Evolutionary conservation across 2,888 invertebrate genomes (phyloP), one percentile per base, ranked within the genome.

Genomic region (Kryphioiulus occultus): DNA sequence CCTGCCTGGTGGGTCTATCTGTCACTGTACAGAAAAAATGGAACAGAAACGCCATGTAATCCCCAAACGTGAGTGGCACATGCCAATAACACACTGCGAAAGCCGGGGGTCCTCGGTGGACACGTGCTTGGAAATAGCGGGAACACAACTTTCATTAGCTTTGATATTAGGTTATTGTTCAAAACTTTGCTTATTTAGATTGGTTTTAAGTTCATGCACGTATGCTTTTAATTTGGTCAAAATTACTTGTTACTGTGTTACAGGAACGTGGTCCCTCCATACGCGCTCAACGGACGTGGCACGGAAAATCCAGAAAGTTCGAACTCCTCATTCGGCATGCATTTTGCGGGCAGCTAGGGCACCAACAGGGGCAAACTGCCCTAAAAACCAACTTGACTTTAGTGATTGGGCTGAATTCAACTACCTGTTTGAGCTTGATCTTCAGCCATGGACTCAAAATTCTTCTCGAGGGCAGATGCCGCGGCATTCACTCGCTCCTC

Each of bases 21-120:
- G 86, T 19, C 86, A 86, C 86, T 86, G 53, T 85, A 85, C 42
- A 85, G 85, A 85, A 85, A 44, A 85, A 3, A 85, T 15, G 78
- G 78, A 78, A 78, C 78, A 78, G 78, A 78, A 78, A 78, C 30
- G 78, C 78, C 78, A 78, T 78, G 30, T 78, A 78, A 78, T 78
- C 78, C 30, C 30, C 78, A 17, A 78, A 78, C 30, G 12, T 30
- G 78, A 78, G 78, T 15, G 30, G 15, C 26, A 15, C 78, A 78
- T 78, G 78, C 78, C 78, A 78, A 78, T 15, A 30, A 78, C 78
- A 78, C 7, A 78, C 78, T 78, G 78, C 78, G 30, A 78, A 78
- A 78, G 78, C 78, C 78, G 10, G 78, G 78, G 78, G 26, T 78
- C 78, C 78, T 78, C 26, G 15, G 78, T 30, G 10, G 78, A 78